These are phyloP conservation scores for Adelognathus sp. DNA, from an alignment of 2,888 invertebrate genomes.

Conservation along the genomic window DNA sequence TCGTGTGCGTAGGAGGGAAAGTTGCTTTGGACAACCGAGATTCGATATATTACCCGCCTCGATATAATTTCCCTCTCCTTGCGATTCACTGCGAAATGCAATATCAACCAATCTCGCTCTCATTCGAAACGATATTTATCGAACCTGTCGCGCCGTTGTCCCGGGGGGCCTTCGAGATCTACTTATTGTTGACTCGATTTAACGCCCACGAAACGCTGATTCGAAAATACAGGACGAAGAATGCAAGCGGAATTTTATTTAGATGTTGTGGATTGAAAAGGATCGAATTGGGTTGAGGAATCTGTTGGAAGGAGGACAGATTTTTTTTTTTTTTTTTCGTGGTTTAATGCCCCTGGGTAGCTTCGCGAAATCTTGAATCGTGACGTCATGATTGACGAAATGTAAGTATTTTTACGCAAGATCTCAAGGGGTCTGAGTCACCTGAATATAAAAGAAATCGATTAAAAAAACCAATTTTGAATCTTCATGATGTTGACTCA, in stretches of 20 bases:
- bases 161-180: not conserved
- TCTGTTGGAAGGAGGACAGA: not conserved
- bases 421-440: too few species aligned
- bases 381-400: too few species aligned
- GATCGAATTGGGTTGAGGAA: not conserved
- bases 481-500: too few species aligned
- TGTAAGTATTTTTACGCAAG: too few species aligned
- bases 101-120: not conserved
- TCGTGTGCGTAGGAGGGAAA: conserved; percentile 77
- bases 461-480: too few species aligned
- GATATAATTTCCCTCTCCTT: conserved; percentile 9
- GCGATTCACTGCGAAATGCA: conserved; percentile 11
- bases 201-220: not conserved
- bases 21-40: conserved; percentile 61
- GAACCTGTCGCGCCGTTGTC: not conserved
- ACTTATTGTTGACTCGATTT: not conserved
- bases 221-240: not conserved
- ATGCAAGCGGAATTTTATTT: not conserved
- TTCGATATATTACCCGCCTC: conserved; percentile 7
- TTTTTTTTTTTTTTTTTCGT: not conserved
- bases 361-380: too few species aligned
- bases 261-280: not conserved
- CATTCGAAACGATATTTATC: conserved; percentile 17
- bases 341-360: too few species aligned
- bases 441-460: too few species aligned